Evolutionary conservation across 2,113 vertebrate species (phyloP).

Genomic region (Hippocampus barbouri): DNA sequence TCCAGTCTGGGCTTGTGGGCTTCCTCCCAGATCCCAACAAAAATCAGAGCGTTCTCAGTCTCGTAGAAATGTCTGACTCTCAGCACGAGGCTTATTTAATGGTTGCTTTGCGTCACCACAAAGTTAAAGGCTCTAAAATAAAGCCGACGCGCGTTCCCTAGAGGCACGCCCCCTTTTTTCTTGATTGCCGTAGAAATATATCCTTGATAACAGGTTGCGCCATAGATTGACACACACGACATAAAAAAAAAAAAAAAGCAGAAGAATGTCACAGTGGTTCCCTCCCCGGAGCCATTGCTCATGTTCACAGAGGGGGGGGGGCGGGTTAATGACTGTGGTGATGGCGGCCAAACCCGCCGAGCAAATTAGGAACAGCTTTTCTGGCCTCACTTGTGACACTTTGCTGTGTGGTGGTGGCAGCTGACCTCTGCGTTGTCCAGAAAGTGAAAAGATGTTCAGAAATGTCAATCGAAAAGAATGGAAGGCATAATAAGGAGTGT

Average conservation of each 20-base stretch:
- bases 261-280: conserved; percentile 16
- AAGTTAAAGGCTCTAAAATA: no score
- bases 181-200: neutral
- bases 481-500: neutral
- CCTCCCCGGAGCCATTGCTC: conserved; percentile 49
- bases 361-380: conserved; percentile 65
- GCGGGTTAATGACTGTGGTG: conserved; percentile 53
- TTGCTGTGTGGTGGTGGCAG: conserved; percentile 22
- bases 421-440: conserved; percentile 32
- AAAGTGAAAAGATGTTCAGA: conserved; percentile 7
- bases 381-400: conserved; percentile 53
- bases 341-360: conserved; percentile 52
- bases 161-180: neutral
- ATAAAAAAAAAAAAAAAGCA: neutral
- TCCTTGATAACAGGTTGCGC: neutral
- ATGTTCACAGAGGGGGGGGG: conserved; percentile 41
- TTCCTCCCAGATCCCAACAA: neutral
- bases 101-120: no score
- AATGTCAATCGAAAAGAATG: neutral
- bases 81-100: no score
- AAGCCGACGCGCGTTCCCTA: no score
- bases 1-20: neutral
- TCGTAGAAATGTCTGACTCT: neutral
- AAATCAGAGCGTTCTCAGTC: no score
- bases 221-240: neutral